Conservation (phyloP, 2,888 invertebrate species). For the Barypeithes pellucidus region DNA sequence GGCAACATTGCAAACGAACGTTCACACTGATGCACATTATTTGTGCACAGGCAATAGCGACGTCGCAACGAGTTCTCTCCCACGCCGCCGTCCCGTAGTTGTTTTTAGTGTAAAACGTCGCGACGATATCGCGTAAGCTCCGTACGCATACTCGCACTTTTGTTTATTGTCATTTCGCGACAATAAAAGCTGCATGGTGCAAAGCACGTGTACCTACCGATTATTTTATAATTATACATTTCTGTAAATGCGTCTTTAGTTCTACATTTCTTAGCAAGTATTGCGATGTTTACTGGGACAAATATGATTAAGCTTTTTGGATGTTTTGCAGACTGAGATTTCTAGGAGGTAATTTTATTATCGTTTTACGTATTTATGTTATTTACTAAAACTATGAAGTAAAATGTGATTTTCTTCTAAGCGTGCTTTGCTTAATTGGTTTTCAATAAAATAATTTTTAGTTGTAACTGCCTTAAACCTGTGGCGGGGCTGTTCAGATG, state of each 20-base stretch:
- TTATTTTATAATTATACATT: constrained; percentile 4
- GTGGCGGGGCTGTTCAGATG: too few relatives aligned
- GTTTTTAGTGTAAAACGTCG: constrained; percentile 48
- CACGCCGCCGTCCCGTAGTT: constrained; percentile 57
- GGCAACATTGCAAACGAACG: constrained; percentile 41
- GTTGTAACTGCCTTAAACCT: neutral
- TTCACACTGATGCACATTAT: constrained; percentile 45
- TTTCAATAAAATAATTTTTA: too few relatives aligned
- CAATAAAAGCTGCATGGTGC: constrained; percentile 21
- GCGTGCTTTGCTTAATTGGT: too few relatives aligned
- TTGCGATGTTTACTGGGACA: neutral
- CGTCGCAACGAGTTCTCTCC: constrained; percentile 51
- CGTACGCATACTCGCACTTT: constrained; percentile 33
- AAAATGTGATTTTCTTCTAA: too few relatives aligned
- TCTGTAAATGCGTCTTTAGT: neutral
- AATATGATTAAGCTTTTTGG: neutral
- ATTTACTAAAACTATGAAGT: too few relatives aligned
- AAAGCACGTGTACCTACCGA: constrained; percentile 14
- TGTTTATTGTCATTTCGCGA: constrained; percentile 26
- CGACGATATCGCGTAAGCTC: constrained; percentile 29
- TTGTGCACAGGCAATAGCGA: constrained; percentile 42
- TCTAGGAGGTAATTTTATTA: too few relatives aligned
- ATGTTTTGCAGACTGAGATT: too few relatives aligned
- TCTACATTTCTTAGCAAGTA: neutral
- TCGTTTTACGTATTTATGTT: too few relatives aligned